Conservation (phyloP, 2,113 vertebrate genomes). For the Pithys albifrons region DNA sequence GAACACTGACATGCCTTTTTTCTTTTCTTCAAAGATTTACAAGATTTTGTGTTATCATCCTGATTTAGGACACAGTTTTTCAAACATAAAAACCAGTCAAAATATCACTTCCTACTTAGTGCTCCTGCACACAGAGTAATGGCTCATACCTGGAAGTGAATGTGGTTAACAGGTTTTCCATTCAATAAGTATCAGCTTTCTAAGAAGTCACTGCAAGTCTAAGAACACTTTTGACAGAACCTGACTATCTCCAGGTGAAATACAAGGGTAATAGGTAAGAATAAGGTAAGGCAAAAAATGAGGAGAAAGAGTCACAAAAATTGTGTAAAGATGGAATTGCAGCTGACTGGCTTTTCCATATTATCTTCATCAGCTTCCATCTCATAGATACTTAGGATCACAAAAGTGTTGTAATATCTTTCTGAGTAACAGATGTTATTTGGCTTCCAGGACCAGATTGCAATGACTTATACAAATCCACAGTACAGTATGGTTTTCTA, state of each 20-base stretch:
- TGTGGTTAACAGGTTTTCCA: not conserved
- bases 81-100: not conserved
- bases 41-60: not conserved
- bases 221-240: not conserved
- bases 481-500: constrained; percentile 29
- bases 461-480: constrained; percentile 4
- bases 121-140: not conserved
- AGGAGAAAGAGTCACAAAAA: not conserved
- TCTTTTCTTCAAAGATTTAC: not conserved
- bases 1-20: not conserved
- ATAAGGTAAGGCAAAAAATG: not conserved
- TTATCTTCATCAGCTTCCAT: not conserved
- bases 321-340: fast-evolving
- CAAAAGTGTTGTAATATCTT: not conserved
- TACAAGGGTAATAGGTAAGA: no score
- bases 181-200: not conserved
- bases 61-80: not conserved
- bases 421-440: constrained; percentile 29
- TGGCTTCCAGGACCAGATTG: constrained; percentile 36
- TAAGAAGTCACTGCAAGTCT: not conserved
- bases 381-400: not conserved
- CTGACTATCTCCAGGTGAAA: not conserved
- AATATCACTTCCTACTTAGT: not conserved
- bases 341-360: not conserved
- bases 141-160: not conserved